Base-by-base conservation (phyloP, 2,797 vertebrate genomes). In the Sebastes steindachneri region DNA sequence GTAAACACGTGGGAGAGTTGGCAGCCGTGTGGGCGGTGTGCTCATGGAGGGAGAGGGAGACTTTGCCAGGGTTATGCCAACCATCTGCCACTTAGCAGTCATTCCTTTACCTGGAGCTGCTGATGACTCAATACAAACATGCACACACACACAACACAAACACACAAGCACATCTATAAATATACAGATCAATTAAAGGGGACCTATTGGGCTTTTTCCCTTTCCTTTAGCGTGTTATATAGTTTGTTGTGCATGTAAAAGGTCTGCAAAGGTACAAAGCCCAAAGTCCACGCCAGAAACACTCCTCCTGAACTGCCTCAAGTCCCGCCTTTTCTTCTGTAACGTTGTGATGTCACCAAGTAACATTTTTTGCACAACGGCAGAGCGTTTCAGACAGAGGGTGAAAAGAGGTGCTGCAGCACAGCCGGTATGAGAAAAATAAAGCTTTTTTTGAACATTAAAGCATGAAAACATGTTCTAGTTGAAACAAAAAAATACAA, bases 61-160 rank as follows among this genome's bases (percentile, higher is more conserved):
- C 58, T 28, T 68, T 88, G 91, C 86, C 86, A 88, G 78, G 68
- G 88, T 92, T 84, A 77, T 89, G 82, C 88, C 86, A 88, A 88
- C 92, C 93, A 94, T 95, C 94, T 95, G 93, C 91, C 92, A 91
- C 88, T 83, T 89, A 26, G 65, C 85, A 91, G 89, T 77, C 91
- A 89, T 90, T 87, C 87, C 86, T 92, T 90, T 82, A 94, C 91
- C 93, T 94, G 90, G 71, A 88, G 85, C 82, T 75, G 73, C 55
- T 89, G 83, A 89, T 87, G 88, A 92, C 86, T 92, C 77, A 89
- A 86, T 91, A 83, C 33, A 80, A 74, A 82, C 60, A 62, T 7
- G 7, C 68, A 37, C 77, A 59, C 41, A 48, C 66, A 72, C 33
- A 68, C 17, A 70, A n/a, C n/a, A n/a, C 48, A 76, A 57, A 80